Percentiles rank a stretch among this genome's conserved stretches.
These are phyloP conservation scores for Acanthaster planci DNA, from an alignment of 35 echinoderm and acorn worm genomes.

Conservation along the genomic window DNA sequence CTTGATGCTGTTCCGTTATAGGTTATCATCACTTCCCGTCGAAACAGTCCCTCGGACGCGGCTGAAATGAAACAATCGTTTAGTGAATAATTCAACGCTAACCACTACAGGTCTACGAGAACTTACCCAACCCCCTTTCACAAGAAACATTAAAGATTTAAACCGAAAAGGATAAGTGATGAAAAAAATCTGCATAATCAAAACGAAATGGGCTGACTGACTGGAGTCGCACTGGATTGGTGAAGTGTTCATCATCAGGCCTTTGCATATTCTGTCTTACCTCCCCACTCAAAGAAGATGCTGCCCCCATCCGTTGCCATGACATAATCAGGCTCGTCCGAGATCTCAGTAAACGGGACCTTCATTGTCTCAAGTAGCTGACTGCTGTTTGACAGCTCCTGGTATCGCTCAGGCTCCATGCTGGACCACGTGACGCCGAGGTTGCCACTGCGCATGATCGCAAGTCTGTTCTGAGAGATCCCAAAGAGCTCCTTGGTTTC, in stretches of 20 bases:
- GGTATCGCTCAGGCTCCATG: slow-evolving; percentile 50
- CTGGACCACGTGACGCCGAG: slow-evolving; percentile 76
- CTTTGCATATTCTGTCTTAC: too few species aligned
- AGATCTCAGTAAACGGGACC: slow-evolving; percentile 65
- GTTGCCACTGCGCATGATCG: slow-evolving; percentile 75
- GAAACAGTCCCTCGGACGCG: slow-evolving; percentile 51
- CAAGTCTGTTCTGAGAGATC: slow-evolving; percentile 62
- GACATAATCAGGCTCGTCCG: slow-evolving; percentile 33
- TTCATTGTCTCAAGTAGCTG: slow-evolving; percentile 19
- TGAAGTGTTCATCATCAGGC: neutral
- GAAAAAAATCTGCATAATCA: too few species aligned
- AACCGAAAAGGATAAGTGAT: too few species aligned
- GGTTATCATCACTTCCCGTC: slow-evolving; percentile 57
- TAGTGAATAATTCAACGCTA: too few species aligned
- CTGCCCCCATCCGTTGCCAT: slow-evolving; percentile 14
- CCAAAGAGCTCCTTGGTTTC: slow-evolving; percentile 79
- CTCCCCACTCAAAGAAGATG: slow-evolving; percentile 41
- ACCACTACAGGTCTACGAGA: too few species aligned
- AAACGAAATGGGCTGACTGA: neutral
- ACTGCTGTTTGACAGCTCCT: slow-evolving; percentile 34
- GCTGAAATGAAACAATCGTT: slow-evolving; percentile 45
- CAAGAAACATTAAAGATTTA: too few species aligned
- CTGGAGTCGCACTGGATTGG: neutral
- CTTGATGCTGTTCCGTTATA: slow-evolving; percentile 42
- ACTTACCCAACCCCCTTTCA: too few species aligned